Evolutionary conservation across 2,888 invertebrate genomes (phyloP).

Genomic region (Enoplolaimus lenunculus): DNA sequence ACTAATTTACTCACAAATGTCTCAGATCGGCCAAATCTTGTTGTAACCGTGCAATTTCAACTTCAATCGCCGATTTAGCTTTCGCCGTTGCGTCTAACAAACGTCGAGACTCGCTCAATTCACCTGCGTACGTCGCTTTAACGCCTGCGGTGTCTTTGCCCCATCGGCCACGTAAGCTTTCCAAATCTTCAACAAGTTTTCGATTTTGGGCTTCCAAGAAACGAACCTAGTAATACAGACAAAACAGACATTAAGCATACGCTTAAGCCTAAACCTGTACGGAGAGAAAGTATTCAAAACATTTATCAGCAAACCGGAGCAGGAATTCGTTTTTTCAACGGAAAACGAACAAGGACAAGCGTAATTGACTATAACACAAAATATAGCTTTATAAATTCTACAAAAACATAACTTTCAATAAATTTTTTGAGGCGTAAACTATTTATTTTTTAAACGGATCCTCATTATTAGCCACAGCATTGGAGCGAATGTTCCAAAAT

Average conservation of each 20-base stretch:
- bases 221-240: conserved; percentile 21
- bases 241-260: background rate
- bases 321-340: too few relatives aligned
- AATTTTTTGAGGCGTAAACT: too few relatives aligned
- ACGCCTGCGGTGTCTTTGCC: conserved; percentile 22
- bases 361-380: too few relatives aligned
- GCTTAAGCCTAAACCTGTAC: too few relatives aligned
- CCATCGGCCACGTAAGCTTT: conserved; percentile 23
- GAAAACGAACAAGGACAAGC: too few relatives aligned
- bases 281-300: too few relatives aligned
- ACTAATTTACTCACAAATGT: conserved; percentile 8
- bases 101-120: conserved; percentile 42
- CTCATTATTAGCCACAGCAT: too few relatives aligned
- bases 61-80: conserved; percentile 42
- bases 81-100: conserved; percentile 42
- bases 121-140: conserved; percentile 44
- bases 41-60: conserved; percentile 38
- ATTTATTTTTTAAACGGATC: too few relatives aligned
- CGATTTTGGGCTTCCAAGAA: conserved; percentile 26
- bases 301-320: too few relatives aligned
- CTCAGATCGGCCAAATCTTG: conserved; percentile 35
- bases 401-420: too few relatives aligned
- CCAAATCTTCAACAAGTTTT: conserved; percentile 24
- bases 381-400: too few relatives aligned
- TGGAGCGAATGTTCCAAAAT: too few relatives aligned